Evolutionary conservation across 2,113 vertebrate species (phyloP).

Genomic region (Dicrurus megarhynchus): DNA sequence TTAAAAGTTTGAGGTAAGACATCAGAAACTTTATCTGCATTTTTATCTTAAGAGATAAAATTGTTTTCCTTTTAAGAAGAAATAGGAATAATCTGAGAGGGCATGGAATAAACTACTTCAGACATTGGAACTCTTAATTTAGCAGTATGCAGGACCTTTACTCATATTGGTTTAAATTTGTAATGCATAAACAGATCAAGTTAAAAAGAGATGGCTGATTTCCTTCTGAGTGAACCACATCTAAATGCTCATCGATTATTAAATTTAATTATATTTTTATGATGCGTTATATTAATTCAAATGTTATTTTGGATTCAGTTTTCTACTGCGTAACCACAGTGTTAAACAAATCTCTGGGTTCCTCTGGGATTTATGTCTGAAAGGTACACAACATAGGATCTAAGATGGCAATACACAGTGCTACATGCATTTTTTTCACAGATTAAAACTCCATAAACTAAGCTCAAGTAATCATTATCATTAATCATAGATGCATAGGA

Average conservation of each 20-base stretch:
- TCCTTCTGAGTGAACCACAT: neutral
- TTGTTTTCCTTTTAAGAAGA: neutral
- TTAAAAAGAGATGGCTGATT: neutral
- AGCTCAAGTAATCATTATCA: neutral
- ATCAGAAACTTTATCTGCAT: neutral
- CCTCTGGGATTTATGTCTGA: neutral
- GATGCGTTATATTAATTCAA: neutral
- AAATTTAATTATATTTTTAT: neutral
- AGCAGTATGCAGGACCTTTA: neutral
- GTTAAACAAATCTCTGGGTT: neutral
- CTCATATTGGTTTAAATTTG: neutral
- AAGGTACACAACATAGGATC: neutral
- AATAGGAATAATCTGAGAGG: neutral
- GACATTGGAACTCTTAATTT: neutral
- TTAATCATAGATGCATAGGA: neutral
- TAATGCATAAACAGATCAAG: neutral
- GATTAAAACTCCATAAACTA: neutral
- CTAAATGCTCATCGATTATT: neutral
- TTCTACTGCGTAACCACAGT: neutral
- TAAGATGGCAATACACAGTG: neutral
- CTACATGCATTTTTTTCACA: neutral
- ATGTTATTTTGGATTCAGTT: neutral
- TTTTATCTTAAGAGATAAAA: neutral
- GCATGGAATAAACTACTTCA: neutral
- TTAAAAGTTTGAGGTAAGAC: neutral